Base-by-base conservation (phyloP, 2,888 invertebrate genomes). In the Morinoia aosen region DNA sequence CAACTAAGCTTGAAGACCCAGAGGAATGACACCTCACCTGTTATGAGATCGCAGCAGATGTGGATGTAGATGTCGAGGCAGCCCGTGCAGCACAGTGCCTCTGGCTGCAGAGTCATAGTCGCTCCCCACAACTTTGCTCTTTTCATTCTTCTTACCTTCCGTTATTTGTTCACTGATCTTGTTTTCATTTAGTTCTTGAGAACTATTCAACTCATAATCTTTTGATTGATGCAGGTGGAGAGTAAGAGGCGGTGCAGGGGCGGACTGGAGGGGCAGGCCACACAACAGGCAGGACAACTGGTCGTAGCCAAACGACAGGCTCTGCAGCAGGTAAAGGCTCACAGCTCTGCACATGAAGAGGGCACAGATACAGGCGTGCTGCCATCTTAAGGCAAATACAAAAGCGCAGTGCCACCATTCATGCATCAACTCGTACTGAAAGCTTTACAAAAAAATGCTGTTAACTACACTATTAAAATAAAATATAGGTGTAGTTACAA, bases 301-400 rank as follows among this genome's bases (percentile, higher is more conserved):
- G 40, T 39, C 90, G 33, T 90, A 90, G 90, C 90, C 90, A 40
- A 14, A 39, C 90, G 39, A 39, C 25, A 90, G 40, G 90, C 90
- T 48, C 40, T 39, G 90, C 90, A 90, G 90, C 90, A 90, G 40
- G 90, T 90, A 90, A 90, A 90, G 90, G 90, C 90, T 48, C 39
- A 90, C 40, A 90, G 90, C 90, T 14, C 90, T 90, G 90, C 90
- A 25, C 90, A 90, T 16, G 12, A 19, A 61, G 19, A 61, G 61
- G 61, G 25, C 88, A 88, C 33, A 33, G 25, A 33, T 88, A 12
- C 7, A 88, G 12, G 33, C 12, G 48, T 48, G 48, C 48, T 48
- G 5, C 48, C 48, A 48, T 48, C 48, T 5, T 48, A 16, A 64
- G 33, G 19, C 2, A 16, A 64, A 7, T 64, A 25, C 64, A 7